These are phyloP conservation scores for Otis tarda DNA, from an alignment of 2,113 vertebrate species.

Conservation along the genomic window DNA sequence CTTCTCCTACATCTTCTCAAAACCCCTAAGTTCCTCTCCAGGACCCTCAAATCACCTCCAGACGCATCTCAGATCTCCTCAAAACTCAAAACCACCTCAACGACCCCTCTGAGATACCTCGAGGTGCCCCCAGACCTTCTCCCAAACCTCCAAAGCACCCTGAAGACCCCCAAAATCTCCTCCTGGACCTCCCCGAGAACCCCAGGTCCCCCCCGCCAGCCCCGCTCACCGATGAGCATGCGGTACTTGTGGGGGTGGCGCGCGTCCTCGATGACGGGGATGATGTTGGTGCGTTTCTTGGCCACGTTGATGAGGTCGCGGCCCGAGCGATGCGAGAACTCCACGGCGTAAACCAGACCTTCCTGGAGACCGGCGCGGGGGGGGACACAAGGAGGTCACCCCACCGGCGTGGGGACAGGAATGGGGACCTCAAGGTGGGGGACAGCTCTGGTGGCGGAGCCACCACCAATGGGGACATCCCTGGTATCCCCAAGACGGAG, in stretches of 20 bases:
- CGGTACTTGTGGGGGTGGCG: slow-evolving; percentile 93
- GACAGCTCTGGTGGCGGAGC: neutral
- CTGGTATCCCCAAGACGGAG: neutral
- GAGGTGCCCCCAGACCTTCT: too few relatives aligned
- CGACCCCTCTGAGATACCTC: too few relatives aligned
- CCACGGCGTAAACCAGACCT: slow-evolving; percentile 91
- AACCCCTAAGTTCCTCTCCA: too few relatives aligned
- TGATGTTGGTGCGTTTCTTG: slow-evolving; percentile 94
- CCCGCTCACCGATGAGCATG: slow-evolving; percentile 87
- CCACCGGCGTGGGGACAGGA: neutral
- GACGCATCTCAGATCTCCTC: too few relatives aligned
- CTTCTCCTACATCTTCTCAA: too few relatives aligned
- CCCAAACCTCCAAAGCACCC: too few relatives aligned
- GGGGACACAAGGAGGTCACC: neutral
- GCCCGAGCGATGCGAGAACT: slow-evolving; percentile 92
- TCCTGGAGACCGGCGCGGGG: slow-evolving; percentile 71
- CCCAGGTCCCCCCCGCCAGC: too few relatives aligned
- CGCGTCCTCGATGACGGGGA: slow-evolving; percentile 93
- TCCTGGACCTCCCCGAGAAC: neutral
- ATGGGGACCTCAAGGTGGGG: neutral
- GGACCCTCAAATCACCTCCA: too few relatives aligned
- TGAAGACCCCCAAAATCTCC: neutral
- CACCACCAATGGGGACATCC: neutral
- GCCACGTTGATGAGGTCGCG: slow-evolving; percentile 93
- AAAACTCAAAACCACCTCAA: too few relatives aligned